Base-by-base conservation (phyloP, 2,113 vertebrate genomes). In the Drymodes brunneopygia region DNA sequence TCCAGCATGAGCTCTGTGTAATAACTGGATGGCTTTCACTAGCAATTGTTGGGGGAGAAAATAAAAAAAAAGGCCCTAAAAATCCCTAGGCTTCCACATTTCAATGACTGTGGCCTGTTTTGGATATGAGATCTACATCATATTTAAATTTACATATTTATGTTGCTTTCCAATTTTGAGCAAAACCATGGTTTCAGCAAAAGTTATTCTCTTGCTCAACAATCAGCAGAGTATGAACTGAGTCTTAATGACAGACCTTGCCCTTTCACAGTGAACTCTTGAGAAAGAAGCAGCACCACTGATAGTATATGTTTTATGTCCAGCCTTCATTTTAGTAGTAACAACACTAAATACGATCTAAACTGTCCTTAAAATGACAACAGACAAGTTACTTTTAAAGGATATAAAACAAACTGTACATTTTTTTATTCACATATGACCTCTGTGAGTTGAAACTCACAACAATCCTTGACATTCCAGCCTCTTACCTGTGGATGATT, bases 401-500 rank as follows among this genome's bases (percentile, higher is more conserved):
- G 6, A n/a, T 12, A 50, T 36, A 64, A 58, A 75, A 27, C 8
- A 81, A 84, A 66, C 25, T 25, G 33, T 14, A 29, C 11, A 3
- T 6, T 11, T 73, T 78, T 64, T 23, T 4, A 38, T 27, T 56
- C 50, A 62, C 15, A 20, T 40, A 79, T 4, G 12, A 73, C 47
- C 24, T 47, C 25, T 57, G 5, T n/a, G 25, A 90, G 18, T 8
- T 66, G 17, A 51, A 73, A 82, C 6, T 29, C 53, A 28, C 9
- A 24, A 21, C 58, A 36, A 60, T 10, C n/a, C 28, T 48, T 69
- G n/a, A 66, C 31, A 36, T 4, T 66, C 13, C 42, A 77, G 64
- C 33, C 33, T 83, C 90, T 97, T 91, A 99, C 99, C 99, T 99
- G 98, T 19, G 99, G 99, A 86, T 99, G 99, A 95, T 99, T 99